phyloP scores from a whole-genome alignment of 2,797 vertebrate species.

The Kryptolebias ocellatus region DNA sequence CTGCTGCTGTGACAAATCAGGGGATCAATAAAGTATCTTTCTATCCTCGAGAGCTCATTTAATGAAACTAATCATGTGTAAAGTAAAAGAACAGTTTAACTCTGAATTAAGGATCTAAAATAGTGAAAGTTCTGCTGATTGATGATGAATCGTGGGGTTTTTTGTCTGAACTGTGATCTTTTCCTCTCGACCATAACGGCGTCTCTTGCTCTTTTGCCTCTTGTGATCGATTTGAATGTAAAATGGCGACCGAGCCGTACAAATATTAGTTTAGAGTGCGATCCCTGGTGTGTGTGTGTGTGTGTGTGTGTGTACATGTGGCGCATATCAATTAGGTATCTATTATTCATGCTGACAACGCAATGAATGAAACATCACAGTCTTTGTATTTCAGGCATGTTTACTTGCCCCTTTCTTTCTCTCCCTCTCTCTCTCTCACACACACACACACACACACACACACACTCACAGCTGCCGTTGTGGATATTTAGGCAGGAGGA shows the following conservation, averaged over 20 bases:
- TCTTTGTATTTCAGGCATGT: constrained; percentile 76
- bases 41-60: too few species aligned
- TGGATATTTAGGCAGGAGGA: constrained; percentile 48
- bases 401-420: constrained; percentile 47
- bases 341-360: constrained; percentile 75
- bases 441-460: constrained; percentile 17
- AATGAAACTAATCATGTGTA: too few species aligned
- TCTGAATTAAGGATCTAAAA: too few species aligned
- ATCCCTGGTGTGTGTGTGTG: constrained; percentile 32
- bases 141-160: constrained; percentile 1
- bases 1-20: too few species aligned
- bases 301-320: constrained; percentile 31
- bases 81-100: too few species aligned
- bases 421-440: constrained; percentile 3
- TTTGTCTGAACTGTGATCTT: constrained; percentile 32
- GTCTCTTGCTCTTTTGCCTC: constrained; percentile 41
- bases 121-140: not conserved
- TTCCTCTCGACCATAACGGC: not conserved
- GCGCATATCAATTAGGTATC: constrained; percentile 76
- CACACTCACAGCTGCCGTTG: constrained; percentile 32
- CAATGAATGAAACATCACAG: constrained; percentile 77
- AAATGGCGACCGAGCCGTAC: constrained; percentile 58
- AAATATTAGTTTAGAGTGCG: constrained; percentile 68
- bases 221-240: constrained; percentile 58
- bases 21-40: too few species aligned